Evolutionary conservation across 2,888 invertebrate species (phyloP), one percentile per base, ranked within the genome.

Genomic region (Amiota minor): DNA sequence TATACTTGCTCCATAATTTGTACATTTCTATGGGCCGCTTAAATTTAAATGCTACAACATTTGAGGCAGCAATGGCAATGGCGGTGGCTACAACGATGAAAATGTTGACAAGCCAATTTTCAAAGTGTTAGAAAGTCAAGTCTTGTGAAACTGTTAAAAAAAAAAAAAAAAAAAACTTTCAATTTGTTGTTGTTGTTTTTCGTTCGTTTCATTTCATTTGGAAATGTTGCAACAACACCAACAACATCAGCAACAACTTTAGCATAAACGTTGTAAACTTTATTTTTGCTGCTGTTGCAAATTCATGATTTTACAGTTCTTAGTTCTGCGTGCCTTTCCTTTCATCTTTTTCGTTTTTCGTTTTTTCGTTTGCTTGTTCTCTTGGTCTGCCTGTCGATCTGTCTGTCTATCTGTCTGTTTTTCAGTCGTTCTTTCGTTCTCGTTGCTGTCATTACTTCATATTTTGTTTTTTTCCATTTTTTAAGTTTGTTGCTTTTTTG

Each of bases 261-360:
- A 71, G 74, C 75, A 71, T 67, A 75, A 80, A 78, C 69, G 78
- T 73, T 81, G 67, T 53, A 68, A 68, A 62, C 11, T 12, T 53
- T 82, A 80, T 77, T 75, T 75, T 74, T 73, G 77, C 76, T 79
- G 82, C 79, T 77, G 77, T 72, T 86, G 83, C 78, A 80, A 78
- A 82, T 82, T 81, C 84, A 82, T 85, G 80, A 82, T 81, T 86
- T 86, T 77, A 78, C 79, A 76, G 79, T 68, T 74, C 50, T 23
- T 20, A 47, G 53, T 68, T 20, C n/a, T 68, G 67, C 53, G 79
- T 84, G 59, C 10, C 59, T 59, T 85, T 82, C 76, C 72, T 74
- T 56, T 20, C 9, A 16, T 67, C 61, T 71, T 73, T 55, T 35
- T 74, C 68, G 55, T 67, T 71, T 59, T 73, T 65, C 23, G n/a